These are phyloP conservation scores for Phenganax marumi DNA, from an alignment of 92 coral and sea anemone genomes.

Conservation along the genomic window DNA sequence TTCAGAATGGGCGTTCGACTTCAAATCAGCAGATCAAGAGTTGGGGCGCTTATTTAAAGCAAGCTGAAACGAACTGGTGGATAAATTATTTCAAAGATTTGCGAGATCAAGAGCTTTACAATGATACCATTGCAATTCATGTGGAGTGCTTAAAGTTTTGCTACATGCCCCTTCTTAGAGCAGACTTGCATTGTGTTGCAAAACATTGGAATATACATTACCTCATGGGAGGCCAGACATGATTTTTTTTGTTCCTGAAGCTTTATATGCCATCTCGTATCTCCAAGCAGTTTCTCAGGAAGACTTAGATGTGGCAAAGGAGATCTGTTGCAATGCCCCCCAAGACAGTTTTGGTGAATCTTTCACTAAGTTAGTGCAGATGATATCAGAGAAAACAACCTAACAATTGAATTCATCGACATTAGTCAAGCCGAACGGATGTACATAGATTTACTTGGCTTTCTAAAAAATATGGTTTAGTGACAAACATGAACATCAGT, in stretches of 20 bases:
- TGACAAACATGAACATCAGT: background rate
- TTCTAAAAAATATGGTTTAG: slow-evolving; percentile 38
- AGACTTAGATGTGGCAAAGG: slow-evolving; percentile 56
- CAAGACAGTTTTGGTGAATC: slow-evolving; percentile 37
- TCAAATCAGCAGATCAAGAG: slow-evolving; percentile 30
- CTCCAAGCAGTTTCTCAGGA: slow-evolving; percentile 39
- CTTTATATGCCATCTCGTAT: slow-evolving; percentile 48
- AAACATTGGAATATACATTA: slow-evolving; percentile 61
- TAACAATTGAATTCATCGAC: slow-evolving; percentile 35
- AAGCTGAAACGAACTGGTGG: background rate
- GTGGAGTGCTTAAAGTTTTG: slow-evolving; percentile 64
- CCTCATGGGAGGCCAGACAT: slow-evolving; percentile 64
- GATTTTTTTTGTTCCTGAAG: slow-evolving; percentile 55
- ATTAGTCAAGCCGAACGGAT: slow-evolving; percentile 45
- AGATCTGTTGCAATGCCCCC: slow-evolving; percentile 55
- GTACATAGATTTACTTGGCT: slow-evolving; percentile 50
- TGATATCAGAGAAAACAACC: slow-evolving; percentile 53
- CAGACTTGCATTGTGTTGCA: slow-evolving; percentile 46
- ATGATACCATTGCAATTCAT: slow-evolving; percentile 48
- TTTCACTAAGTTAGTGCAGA: slow-evolving; percentile 46
- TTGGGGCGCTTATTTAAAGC: background rate
- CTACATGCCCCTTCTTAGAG: slow-evolving; percentile 47
- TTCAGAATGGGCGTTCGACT: slow-evolving; percentile 34
- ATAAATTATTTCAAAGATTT: slow-evolving; percentile 20
- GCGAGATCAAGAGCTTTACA: slow-evolving; percentile 55